These are phyloP conservation scores for Drosophila limbata DNA, from an alignment of 2,888 invertebrate genomes.

Conservation along the genomic window DNA sequence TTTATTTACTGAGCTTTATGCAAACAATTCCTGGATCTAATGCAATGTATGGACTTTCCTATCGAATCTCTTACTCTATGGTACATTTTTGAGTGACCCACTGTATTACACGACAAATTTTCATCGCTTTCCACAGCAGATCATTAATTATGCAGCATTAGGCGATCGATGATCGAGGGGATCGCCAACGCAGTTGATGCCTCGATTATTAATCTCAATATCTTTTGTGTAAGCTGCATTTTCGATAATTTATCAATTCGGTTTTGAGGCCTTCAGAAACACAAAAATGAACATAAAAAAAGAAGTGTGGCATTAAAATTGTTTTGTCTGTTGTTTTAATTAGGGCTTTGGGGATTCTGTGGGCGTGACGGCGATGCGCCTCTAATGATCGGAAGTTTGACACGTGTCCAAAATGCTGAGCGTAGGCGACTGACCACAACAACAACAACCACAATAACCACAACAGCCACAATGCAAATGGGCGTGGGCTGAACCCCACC, in stretches of 20 bases:
- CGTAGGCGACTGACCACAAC: constrained; percentile 40
- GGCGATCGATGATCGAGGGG: constrained; percentile 29
- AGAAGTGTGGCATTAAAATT: constrained; percentile 64
- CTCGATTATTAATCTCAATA: constrained; percentile 76
- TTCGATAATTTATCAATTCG: constrained; percentile 75
- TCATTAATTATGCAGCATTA: constrained; percentile 75
- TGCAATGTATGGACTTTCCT: neutral
- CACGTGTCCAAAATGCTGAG: constrained; percentile 58
- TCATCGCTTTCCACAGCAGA: constrained; percentile 51
- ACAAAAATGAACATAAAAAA: constrained; percentile 25
- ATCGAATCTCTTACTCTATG: constrained; percentile 1
- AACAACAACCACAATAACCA: constrained; percentile 18
- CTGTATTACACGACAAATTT: constrained; percentile 56
- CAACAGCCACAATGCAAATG: constrained; percentile 4
- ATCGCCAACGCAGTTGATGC: constrained; percentile 69
- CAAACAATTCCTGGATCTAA: neutral
- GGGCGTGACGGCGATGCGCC: constrained; percentile 63
- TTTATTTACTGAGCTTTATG: neutral
- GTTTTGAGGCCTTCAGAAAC: constrained; percentile 14
- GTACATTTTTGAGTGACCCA: constrained; percentile 23
- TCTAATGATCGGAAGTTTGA: constrained; percentile 81
- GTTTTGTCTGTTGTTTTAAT: constrained; percentile 75
- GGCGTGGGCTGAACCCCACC: constrained; percentile 51
- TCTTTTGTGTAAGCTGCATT: constrained; percentile 72
- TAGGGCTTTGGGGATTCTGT: constrained; percentile 56